Evolutionary conservation across 1,140 invertebrate genomes (phyloP).

Genomic region (Euwallacea fornicatus): DNA sequence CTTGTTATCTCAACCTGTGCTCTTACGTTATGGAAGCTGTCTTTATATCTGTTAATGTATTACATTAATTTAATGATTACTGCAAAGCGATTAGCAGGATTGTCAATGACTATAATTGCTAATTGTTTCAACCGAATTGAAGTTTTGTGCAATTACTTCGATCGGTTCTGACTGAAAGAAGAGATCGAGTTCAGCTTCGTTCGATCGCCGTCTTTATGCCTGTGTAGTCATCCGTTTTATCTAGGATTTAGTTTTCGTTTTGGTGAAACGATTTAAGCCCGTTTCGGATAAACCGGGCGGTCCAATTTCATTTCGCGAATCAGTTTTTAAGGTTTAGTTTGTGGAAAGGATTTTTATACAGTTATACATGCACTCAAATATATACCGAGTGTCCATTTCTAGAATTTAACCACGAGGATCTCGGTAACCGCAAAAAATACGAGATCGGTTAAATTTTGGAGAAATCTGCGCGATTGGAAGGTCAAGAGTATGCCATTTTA

Average conservation of each 20-base stretch:
- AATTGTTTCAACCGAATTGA: no score
- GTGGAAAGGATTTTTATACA: no score
- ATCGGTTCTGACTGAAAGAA: constrained; percentile 2
- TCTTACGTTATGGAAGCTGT: neutral
- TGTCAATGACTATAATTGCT: no score
- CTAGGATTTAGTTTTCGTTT: constrained; percentile 16
- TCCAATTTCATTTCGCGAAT: neutral
- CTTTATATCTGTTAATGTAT: neutral
- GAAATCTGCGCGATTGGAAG: no score
- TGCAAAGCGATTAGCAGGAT: neutral
- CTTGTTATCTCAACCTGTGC: neutral
- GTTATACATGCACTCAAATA: no score
- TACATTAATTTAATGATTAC: neutral
- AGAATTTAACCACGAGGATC: no score
- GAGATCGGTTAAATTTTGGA: no score
- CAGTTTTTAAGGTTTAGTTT: neutral
- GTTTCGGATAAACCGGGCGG: constrained; percentile 6
- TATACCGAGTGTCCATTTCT: no score
- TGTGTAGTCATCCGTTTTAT: constrained; percentile 12
- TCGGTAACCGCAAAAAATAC: no score
- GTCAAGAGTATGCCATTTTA: no score
- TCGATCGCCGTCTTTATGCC: constrained; percentile 13
- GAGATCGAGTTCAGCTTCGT: neutral
- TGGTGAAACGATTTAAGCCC: constrained; percentile 12
- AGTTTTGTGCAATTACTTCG: constrained; percentile 6